Conservation (phyloP, 2,113 vertebrate genomes). For the Brachirus orientalis region DNA sequence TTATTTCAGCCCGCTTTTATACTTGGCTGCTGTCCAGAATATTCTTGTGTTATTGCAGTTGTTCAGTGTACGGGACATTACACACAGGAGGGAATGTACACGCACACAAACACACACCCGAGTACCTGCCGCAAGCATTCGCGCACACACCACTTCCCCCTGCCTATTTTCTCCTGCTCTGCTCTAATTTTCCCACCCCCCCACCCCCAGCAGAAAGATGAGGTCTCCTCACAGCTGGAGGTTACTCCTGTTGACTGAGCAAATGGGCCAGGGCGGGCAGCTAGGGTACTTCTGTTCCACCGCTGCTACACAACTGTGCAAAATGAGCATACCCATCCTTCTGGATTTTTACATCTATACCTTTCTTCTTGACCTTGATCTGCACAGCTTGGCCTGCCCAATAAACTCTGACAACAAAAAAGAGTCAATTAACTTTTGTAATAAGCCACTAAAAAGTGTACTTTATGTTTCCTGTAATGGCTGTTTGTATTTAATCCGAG, state of each 20-base stretch:
- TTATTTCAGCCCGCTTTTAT: slow-evolving; percentile 46
- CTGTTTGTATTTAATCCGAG: too few species aligned
- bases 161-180: slow-evolving; percentile 29
- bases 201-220: slow-evolving; percentile 31
- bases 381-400: too few species aligned
- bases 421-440: too few species aligned
- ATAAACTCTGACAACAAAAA: too few species aligned
- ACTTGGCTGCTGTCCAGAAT: slow-evolving; percentile 57
- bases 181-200: slow-evolving; percentile 18
- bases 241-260: slow-evolving; percentile 67
- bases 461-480: too few species aligned
- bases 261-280: slow-evolving; percentile 53
- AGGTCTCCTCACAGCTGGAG: slow-evolving; percentile 66
- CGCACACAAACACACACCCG: slow-evolving; percentile 1
- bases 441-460: too few species aligned
- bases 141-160: slow-evolving; percentile 8
- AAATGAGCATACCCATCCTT: background rate
- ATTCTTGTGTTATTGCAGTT: slow-evolving; percentile 60
- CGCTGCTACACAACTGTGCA: slow-evolving; percentile 27
- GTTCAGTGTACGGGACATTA: slow-evolving; percentile 4
- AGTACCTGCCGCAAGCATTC: background rate
- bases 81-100: background rate
- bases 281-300: slow-evolving; percentile 24
- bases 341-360: slow-evolving; percentile 19
- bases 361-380: too few species aligned